phyloP scores from a whole-genome alignment of 2,113 vertebrate species.

The Callionymus lyra region DNA sequence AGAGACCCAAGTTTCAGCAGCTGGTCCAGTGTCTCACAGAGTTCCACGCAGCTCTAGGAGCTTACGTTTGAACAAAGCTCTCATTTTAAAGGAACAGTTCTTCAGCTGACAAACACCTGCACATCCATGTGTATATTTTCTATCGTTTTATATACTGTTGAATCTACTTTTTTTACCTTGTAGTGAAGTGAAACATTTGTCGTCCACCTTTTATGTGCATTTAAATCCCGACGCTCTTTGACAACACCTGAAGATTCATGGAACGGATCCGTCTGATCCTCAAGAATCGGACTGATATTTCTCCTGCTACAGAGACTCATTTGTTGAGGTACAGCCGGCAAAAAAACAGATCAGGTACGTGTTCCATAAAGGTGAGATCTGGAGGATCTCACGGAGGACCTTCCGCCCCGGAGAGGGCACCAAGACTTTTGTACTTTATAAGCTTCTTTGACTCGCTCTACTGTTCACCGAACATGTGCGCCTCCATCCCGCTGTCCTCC shows the following conservation, averaged over 20 bases:
- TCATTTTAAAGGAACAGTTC: slow-evolving; percentile 10
- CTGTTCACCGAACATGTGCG: no score
- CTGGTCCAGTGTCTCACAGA: slow-evolving; percentile 97
- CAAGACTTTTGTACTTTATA: slow-evolving; percentile 15
- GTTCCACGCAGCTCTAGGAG: slow-evolving; percentile 91
- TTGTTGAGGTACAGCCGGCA: no score
- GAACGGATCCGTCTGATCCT: background rate
- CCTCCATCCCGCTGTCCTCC: no score
- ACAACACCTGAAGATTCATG: slow-evolving; percentile 6
- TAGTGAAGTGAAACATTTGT: slow-evolving; percentile 33
- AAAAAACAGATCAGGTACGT: no score
- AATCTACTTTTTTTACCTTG: slow-evolving; percentile 43
- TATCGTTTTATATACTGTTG: slow-evolving; percentile 35
- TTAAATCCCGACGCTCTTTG: background rate
- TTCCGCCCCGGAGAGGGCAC: slow-evolving; percentile 12
- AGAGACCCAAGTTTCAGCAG: slow-evolving; percentile 98
- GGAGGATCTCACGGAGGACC: no score
- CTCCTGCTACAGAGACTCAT: no score
- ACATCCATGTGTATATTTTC: slow-evolving; percentile 38
- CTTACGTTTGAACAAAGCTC: slow-evolving; percentile 83
- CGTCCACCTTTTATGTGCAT: background rate
- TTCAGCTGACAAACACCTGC: slow-evolving; percentile 33
- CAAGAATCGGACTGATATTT: no score
- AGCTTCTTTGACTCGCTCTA: slow-evolving; percentile 14
- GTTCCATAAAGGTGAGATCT: no score